Conservation (phyloP, 1,140 invertebrate species). For the Dendrolimus kikuchii region DNA sequence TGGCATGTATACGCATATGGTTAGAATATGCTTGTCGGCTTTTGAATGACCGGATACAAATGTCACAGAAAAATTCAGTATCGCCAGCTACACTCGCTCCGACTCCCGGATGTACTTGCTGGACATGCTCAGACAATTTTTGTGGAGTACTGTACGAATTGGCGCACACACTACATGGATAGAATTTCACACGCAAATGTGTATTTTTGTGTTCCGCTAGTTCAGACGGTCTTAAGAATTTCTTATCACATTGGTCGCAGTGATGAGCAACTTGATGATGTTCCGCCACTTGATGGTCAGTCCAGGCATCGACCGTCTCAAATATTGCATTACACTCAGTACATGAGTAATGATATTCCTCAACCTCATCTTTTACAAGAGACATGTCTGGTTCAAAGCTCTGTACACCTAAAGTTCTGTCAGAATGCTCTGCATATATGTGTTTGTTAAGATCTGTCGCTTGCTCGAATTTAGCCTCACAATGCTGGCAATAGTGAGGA, state of each 20-base stretch:
- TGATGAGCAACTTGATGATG: conserved; percentile 69
- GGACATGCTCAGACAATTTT: conserved; percentile 73
- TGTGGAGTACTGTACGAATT: conserved; percentile 75
- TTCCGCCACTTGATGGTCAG: conserved; percentile 70
- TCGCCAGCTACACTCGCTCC: conserved; percentile 25
- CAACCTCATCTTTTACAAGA: conserved; percentile 61
- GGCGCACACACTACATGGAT: conserved; percentile 74
- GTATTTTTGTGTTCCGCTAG: conserved; percentile 77
- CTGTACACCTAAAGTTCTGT: conserved; percentile 38
- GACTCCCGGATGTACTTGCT: conserved; percentile 50
- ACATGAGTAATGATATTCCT: conserved; percentile 72
- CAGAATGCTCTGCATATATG: conserved; percentile 62
- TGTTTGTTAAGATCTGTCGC: conserved; percentile 66
- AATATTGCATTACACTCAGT: conserved; percentile 73
- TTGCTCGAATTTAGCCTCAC: conserved; percentile 62
- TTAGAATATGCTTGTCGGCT: conserved; percentile 69
- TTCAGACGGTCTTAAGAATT: conserved; percentile 74
- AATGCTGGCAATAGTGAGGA: conserved; percentile 66
- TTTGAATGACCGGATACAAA: conserved; percentile 66
- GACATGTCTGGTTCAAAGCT: conserved; percentile 50
- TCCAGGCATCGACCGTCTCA: conserved; percentile 70
- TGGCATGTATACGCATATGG: conserved; percentile 70
- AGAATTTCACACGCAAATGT: conserved; percentile 78
- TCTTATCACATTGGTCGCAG: conserved; percentile 76
- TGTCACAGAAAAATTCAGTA: conserved; percentile 62